Conservation (phyloP, 1,140 invertebrate species). For the Chlorops oryzae region DNA sequence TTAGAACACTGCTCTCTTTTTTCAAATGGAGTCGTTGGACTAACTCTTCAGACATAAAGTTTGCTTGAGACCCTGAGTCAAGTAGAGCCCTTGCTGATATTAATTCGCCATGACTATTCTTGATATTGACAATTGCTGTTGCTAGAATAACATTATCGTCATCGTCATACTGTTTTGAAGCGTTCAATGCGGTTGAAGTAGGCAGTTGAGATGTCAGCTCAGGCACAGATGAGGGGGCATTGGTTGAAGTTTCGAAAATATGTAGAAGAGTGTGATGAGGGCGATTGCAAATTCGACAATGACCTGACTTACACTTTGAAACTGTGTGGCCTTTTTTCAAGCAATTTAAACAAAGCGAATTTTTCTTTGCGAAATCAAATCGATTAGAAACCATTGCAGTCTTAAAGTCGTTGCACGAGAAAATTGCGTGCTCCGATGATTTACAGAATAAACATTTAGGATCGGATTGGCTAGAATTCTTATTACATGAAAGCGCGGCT, state of each 20-base stretch:
- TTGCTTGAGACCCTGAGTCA: neutral
- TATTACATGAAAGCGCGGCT: too few relatives aligned
- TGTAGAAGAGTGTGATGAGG: slow-evolving; percentile 4
- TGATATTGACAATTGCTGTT: neutral
- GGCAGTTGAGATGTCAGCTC: neutral
- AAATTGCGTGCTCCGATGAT: too few relatives aligned
- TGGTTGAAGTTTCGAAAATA: neutral
- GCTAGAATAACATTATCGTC: slow-evolving; percentile 2
- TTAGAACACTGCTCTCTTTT: neutral
- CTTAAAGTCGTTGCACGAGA: too few relatives aligned
- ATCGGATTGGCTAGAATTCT: too few relatives aligned
- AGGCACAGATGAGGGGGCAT: too few relatives aligned
- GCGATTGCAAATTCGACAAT: slow-evolving; percentile 6
- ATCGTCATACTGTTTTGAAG: too few relatives aligned
- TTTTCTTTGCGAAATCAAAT: too few relatives aligned
- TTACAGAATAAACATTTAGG: too few relatives aligned
- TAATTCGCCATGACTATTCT: neutral
- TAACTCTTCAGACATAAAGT: slow-evolving; percentile 1
- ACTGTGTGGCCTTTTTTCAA: neutral
- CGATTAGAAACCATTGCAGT: too few relatives aligned
- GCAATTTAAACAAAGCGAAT: too few relatives aligned
- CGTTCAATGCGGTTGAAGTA: neutral
- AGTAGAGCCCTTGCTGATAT: neutral
- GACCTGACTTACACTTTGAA: neutral
- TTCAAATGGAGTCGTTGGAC: neutral